Percentiles rank a stretch among this genome's conserved stretches.
phyloP scores from a whole-genome alignment of 2,797 vertebrate species.

The Cheirogaleus major region DNA sequence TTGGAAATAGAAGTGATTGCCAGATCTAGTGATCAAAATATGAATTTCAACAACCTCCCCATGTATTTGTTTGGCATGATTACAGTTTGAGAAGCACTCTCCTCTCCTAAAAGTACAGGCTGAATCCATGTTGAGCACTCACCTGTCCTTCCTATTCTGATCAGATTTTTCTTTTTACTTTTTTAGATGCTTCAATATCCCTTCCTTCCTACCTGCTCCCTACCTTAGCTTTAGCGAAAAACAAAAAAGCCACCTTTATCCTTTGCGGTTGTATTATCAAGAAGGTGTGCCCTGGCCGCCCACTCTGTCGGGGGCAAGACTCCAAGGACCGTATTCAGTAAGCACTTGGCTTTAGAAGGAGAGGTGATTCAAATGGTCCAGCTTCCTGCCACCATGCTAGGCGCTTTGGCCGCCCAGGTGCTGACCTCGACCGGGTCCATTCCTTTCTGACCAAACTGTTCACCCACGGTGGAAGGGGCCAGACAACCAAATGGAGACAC shows the following conservation, averaged over 20 bases:
- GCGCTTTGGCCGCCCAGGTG: background rate
- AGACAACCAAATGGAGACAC: slow-evolving; percentile 52
- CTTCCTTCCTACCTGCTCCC: background rate
- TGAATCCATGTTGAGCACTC: background rate
- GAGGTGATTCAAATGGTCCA: background rate
- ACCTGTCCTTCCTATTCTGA: background rate
- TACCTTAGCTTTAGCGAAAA: background rate
- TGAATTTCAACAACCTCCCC: background rate
- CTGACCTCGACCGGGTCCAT: slow-evolving; percentile 2
- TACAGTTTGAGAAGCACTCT: background rate
- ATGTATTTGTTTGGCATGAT: background rate
- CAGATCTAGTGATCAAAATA: background rate
- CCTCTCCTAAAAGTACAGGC: background rate
- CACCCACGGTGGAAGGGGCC: background rate
- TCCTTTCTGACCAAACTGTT: background rate
- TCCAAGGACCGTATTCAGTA: background rate
- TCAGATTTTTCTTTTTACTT: background rate
- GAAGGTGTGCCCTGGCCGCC: background rate
- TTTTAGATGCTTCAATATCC: background rate
- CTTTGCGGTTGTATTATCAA: background rate
- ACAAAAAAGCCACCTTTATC: background rate
- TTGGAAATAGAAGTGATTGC: background rate
- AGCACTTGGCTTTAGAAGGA: background rate
- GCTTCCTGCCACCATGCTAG: background rate
- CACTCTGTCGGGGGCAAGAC: background rate